Evolutionary conservation across 2,888 invertebrate species (phyloP).

Genomic region (Sclerodermus sp.): DNA sequence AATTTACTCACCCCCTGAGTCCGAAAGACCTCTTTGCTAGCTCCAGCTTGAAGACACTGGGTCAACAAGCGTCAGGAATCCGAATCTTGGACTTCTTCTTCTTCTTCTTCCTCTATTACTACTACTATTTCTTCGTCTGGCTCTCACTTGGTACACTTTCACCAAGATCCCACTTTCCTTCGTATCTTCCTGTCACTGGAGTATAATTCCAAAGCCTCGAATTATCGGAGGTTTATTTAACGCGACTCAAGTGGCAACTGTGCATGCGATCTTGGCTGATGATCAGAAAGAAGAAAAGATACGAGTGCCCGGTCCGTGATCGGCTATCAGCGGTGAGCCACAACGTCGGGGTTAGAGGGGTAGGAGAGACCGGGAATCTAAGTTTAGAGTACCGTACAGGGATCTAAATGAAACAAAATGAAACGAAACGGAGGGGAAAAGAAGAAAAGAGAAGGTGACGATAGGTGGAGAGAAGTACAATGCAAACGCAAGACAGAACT

Average conservation of each 20-base stretch:
- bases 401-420: conserved; percentile 7
- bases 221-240: background rate
- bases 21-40: conserved; percentile 49
- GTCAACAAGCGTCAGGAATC: conserved; percentile 34
- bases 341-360: background rate
- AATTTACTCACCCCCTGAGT: conserved; percentile 43
- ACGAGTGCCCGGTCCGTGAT: too few species aligned
- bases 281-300: conserved; percentile 1
- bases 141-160: background rate
- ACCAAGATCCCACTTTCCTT: too few species aligned
- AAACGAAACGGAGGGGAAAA: conserved; percentile 3
- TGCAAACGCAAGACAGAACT: conserved; percentile 13
- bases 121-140: background rate
- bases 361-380: conserved; percentile 15
- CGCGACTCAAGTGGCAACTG: conserved; percentile 10
- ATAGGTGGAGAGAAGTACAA: background rate
- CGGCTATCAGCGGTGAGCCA: background rate
- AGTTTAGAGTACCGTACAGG: conserved; percentile 28
- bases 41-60: conserved; percentile 49
- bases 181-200: too few species aligned
- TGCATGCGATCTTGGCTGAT: conserved; percentile 5
- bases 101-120: conserved; percentile 1
- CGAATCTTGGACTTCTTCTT: conserved; percentile 10
- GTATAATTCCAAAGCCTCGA: too few species aligned
- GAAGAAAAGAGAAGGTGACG: conserved; percentile 4